Percentiles rank a stretch among this genome's conserved stretches.
Evolutionary conservation across 1,140 invertebrate genomes (phyloP).

Genomic region (Drosophila insularis): DNA sequence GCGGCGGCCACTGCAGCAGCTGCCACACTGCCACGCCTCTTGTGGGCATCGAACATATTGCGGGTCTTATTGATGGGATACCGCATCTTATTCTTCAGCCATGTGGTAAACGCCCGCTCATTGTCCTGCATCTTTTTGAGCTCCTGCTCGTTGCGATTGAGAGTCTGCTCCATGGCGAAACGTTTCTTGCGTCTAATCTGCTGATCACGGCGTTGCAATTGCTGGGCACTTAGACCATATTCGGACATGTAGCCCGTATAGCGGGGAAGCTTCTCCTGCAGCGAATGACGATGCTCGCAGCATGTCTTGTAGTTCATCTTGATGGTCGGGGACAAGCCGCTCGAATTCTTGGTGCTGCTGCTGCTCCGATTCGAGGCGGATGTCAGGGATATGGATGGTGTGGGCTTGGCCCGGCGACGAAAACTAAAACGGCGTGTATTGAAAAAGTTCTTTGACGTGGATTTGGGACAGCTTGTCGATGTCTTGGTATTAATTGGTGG

Average conservation of each 20-base stretch:
- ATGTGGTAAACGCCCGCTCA: slow-evolving; percentile 79
- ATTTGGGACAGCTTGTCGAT: slow-evolving; percentile 32
- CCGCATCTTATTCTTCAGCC: slow-evolving; percentile 81
- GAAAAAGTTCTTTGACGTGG: slow-evolving; percentile 60
- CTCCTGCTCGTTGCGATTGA: slow-evolving; percentile 72
- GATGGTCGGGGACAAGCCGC: slow-evolving; percentile 42
- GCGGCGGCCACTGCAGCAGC: slow-evolving; percentile 47
- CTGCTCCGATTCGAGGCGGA: neutral
- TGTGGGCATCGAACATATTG: slow-evolving; percentile 79
- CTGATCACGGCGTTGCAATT: slow-evolving; percentile 69
- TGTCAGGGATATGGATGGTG: slow-evolving; percentile 4
- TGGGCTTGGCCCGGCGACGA: slow-evolving; percentile 44
- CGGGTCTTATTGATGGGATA: slow-evolving; percentile 79
- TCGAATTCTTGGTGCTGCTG: slow-evolving; percentile 8
- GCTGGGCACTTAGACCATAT: slow-evolving; percentile 75
- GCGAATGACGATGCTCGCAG: slow-evolving; percentile 73
- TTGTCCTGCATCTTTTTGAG: slow-evolving; percentile 79
- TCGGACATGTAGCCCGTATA: slow-evolving; percentile 81
- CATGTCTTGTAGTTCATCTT: slow-evolving; percentile 78
- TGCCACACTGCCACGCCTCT: slow-evolving; percentile 52
- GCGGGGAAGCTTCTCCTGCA: slow-evolving; percentile 70
- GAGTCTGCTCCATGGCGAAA: slow-evolving; percentile 58
- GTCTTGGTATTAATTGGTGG: neutral
- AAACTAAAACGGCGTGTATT: slow-evolving; percentile 69
- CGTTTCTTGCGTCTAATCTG: slow-evolving; percentile 58